Conservation (phyloP, 2,113 vertebrate genomes). For the Butastur rufipennis region DNA sequence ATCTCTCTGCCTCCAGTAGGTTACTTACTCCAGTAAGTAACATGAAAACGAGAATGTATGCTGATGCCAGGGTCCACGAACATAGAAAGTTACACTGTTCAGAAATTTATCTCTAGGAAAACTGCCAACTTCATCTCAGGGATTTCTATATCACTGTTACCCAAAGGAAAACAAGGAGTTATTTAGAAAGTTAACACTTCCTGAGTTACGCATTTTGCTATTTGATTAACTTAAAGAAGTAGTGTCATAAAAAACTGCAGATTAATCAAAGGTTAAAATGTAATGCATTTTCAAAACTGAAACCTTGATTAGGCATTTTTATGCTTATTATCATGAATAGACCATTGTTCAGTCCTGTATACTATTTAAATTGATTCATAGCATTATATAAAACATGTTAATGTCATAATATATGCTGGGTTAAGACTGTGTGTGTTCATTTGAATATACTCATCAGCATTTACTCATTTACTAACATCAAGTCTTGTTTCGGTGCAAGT, state of each 20-base stretch:
- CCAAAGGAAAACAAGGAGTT: not conserved
- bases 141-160: not conserved
- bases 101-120: not conserved
- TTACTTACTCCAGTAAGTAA: not conserved
- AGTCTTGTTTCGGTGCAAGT: not conserved
- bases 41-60: not conserved
- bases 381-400: not conserved
- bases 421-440: not conserved
- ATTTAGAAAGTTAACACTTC: not conserved
- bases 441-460: not conserved
- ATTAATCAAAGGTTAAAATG: not conserved
- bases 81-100: not conserved
- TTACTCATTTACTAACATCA: not conserved
- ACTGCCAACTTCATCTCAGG: not conserved
- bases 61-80: not conserved
- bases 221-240: not conserved
- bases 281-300: not conserved
- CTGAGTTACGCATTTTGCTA: accelerated
- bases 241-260: not conserved
- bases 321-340: not conserved
- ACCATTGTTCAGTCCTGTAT: not conserved
- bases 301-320: not conserved
- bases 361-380: not conserved
- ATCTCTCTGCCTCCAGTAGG: not conserved
- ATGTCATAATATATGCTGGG: not conserved